These are phyloP conservation scores for Menidia menidia DNA, from an alignment of 2,797 vertebrate species.

Conservation along the genomic window DNA sequence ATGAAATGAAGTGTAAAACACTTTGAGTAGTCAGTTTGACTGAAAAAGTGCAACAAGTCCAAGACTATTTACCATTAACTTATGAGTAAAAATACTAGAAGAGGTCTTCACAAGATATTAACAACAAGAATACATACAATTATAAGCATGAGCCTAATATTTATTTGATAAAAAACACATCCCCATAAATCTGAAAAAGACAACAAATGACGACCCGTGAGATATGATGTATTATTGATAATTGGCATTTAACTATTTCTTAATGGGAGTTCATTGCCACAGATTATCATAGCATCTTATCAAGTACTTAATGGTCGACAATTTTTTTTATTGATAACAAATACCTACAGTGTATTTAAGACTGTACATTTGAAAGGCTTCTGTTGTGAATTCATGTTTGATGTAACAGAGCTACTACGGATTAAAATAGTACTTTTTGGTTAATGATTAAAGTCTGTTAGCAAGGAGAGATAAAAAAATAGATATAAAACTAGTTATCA, in stretches of 20 bases:
- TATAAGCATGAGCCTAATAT: not conserved
- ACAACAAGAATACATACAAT: not conserved
- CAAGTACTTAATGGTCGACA: not conserved
- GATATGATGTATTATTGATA: not conserved
- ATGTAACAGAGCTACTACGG: not conserved
- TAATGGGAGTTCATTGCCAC: not conserved
- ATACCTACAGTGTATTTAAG: slow-evolving; percentile 32
- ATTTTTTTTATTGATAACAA: slow-evolving; percentile 1
- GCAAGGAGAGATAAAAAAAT: slow-evolving; percentile 1
- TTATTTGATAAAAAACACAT: not conserved
- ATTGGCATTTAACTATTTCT: not conserved
- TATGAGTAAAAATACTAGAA: no score
- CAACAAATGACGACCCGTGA: no score
- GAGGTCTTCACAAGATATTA: no score
- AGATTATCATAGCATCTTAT: not conserved
- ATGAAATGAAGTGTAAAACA: no score
- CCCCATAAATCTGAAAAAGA: slow-evolving; percentile 1
- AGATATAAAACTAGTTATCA: slow-evolving; percentile 24
- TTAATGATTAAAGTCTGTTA: not conserved
- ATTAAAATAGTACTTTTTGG: not conserved
- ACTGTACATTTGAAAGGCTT: not conserved
- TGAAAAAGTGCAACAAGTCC: no score
- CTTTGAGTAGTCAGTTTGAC: no score
- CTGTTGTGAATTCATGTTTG: not conserved
- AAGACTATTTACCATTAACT: no score